Evolutionary conservation across 1,140 invertebrate genomes (phyloP).

Genomic region (Zaprionus ornatus): DNA sequence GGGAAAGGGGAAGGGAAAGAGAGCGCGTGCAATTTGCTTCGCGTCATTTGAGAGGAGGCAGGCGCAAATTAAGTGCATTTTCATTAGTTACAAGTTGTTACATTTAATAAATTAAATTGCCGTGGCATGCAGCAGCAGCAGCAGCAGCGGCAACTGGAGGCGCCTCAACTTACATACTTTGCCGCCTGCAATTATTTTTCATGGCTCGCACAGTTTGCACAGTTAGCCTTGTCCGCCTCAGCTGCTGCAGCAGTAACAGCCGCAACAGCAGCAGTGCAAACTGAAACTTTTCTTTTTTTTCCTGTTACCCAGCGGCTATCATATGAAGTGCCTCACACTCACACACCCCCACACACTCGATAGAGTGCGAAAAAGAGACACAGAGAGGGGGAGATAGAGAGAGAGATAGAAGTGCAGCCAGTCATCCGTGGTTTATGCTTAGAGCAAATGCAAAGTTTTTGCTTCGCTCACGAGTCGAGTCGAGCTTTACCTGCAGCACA

Average conservation of each 20-base stretch:
- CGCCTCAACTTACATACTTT: slow-evolving; percentile 18
- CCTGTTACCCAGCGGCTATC: slow-evolving; percentile 26
- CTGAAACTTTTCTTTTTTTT: slow-evolving; percentile 15
- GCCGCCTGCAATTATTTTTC: slow-evolving; percentile 44
- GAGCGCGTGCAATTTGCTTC: slow-evolving; percentile 22
- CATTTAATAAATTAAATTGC: slow-evolving; percentile 57
- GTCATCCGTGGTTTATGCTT: slow-evolving; percentile 24
- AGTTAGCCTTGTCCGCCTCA: slow-evolving; percentile 24
- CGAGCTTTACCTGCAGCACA: slow-evolving; percentile 13
- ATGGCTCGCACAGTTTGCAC: slow-evolving; percentile 21
- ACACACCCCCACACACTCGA: slow-evolving; percentile 6
- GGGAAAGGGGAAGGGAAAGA: neutral
- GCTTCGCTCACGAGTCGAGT: slow-evolving; percentile 20
- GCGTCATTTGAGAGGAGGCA: slow-evolving; percentile 34
- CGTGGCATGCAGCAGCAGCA: slow-evolving; percentile 15
- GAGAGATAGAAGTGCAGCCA: neutral
- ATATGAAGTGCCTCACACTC: slow-evolving; percentile 17
- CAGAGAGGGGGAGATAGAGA: neutral
- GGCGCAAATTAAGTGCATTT: slow-evolving; percentile 51
- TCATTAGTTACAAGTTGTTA: slow-evolving; percentile 55
- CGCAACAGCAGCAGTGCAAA: slow-evolving; percentile 20
- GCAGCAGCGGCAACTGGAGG: slow-evolving; percentile 13
- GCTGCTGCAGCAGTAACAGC: slow-evolving; percentile 7
- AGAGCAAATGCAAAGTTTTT: slow-evolving; percentile 37
- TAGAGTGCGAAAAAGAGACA: neutral